Evolutionary conservation across 2,797 vertebrate genomes (phyloP).

Genomic region (Delichon dasypus): DNA sequence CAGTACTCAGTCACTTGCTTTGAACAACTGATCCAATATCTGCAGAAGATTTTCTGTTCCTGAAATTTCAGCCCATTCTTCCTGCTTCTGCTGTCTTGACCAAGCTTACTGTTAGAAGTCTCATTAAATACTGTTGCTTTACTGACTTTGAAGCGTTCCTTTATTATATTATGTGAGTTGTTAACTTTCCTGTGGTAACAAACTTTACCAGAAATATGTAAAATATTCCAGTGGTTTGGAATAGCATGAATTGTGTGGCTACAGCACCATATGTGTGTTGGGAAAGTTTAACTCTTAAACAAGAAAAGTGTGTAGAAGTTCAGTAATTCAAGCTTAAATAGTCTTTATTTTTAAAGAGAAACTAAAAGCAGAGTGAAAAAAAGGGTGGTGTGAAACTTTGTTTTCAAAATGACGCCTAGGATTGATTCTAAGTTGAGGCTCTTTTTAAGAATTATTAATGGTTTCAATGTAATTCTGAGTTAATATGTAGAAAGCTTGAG

Average conservation of each 20-base stretch:
- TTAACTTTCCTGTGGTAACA: background rate
- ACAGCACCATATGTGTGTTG: background rate
- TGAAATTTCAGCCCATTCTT: slow-evolving; percentile 46
- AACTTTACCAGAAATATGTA: background rate
- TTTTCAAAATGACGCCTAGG: background rate
- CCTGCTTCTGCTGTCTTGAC: slow-evolving; percentile 22
- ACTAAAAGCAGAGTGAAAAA: background rate
- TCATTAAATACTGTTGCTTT: background rate
- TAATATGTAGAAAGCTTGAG: background rate
- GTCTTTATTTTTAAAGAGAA: background rate
- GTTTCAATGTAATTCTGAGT: background rate
- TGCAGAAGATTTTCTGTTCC: slow-evolving; percentile 9
- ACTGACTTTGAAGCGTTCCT: background rate
- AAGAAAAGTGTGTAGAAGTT: background rate
- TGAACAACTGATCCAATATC: background rate
- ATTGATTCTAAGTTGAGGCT: background rate
- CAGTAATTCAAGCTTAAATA: background rate
- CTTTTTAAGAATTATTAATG: background rate
- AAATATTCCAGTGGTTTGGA: background rate
- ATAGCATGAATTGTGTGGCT: background rate
- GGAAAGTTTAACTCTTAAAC: slow-evolving; percentile 11
- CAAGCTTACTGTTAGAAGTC: background rate
- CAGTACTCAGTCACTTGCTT: background rate
- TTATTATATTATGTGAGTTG: background rate
- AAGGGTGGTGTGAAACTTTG: background rate